Evolutionary conservation across 1,140 invertebrate species (phyloP).

Genomic region (Cotesia chilonis): DNA sequence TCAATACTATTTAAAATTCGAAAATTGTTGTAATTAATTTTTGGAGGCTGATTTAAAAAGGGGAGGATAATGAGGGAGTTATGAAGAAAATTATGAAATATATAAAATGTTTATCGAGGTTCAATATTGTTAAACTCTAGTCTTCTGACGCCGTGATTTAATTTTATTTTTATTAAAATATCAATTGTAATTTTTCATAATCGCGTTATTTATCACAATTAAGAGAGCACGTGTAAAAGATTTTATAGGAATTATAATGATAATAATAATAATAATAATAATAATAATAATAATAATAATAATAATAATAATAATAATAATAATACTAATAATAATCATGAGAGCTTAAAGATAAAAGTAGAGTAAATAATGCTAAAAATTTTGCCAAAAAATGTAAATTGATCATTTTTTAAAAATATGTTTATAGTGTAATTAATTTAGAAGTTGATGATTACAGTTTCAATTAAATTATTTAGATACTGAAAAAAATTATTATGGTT

Average conservation of each 20-base stretch:
- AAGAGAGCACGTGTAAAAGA: no score
- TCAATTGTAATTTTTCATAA: constrained; percentile 11
- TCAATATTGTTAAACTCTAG: constrained; percentile 51
- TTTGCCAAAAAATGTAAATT: not conserved
- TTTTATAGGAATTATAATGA: not conserved
- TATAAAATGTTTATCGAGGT: constrained; percentile 54
- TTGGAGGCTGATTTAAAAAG: no score
- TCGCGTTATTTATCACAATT: constrained; percentile 8
- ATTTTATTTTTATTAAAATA: constrained; percentile 38
- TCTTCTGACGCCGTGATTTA: constrained; percentile 42
- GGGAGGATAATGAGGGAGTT: constrained; percentile 27
- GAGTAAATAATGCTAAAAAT: not conserved
- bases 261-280: not conserved
- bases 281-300: not conserved
- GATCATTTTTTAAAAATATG: no score
- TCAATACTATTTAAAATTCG: no score
- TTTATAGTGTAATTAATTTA: not conserved
- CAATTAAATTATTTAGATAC: not conserved
- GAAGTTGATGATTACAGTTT: constrained; percentile 4
- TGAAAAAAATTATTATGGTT: no score
- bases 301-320: not conserved
- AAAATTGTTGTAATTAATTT: no score
- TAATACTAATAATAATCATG: not conserved
- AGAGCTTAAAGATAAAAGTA: not conserved
- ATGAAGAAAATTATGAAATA: constrained; percentile 44